Evolutionary conservation across 1,140 invertebrate genomes (phyloP), one percentile per base, ranked within the genome.

Genomic region (Andricus grossulariae): DNA sequence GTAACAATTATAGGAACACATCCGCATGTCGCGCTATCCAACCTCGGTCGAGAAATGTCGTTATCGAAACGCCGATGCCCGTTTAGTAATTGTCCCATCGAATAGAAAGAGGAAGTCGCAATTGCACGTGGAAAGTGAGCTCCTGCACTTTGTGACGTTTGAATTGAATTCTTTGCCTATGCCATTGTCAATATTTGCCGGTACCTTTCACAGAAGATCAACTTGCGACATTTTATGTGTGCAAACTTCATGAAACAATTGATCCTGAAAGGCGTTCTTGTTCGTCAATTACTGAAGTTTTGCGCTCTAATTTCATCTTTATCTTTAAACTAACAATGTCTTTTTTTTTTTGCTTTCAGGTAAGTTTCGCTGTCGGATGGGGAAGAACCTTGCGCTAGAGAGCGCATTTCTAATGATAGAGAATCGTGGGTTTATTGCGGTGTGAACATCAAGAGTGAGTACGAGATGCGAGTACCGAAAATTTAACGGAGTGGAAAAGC

Each of bases 401-500:
- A 72, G 78, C 78, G 76, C 54, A 78, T 78, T 80, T 50, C 71
- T 57, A 71, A 74, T 71, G 77, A 77, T 73, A 76, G 77, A 81
- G 74, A 79, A 77, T 76, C 72, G 77, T 79, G 79, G 74, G 81
- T 83, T 83, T 83, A 83, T 83, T 83, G 82, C 77, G 80, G 78
- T 76, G 80, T 81, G 80, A 83, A 81, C 80, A 80, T 71, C 80
- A 81, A 80, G 78, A 83, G 82, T 83, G 82, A 83, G 82, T 83
- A 81, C 78, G 78, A 81, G 78, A 81, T 81, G 81, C 80, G 78
- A 81, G 80, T 81, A 81, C 72, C 78, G 80, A 83, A 83, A 83
- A 83, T 83, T 83, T 81, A 83, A 83, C 82, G 80, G 82, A 81
- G 80, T 79, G 82, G 81, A 79, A 83, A 83, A 83, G 82, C 82